Conservation (phyloP, 2,113 vertebrate species). For the Coregonus clupeaformis region DNA sequence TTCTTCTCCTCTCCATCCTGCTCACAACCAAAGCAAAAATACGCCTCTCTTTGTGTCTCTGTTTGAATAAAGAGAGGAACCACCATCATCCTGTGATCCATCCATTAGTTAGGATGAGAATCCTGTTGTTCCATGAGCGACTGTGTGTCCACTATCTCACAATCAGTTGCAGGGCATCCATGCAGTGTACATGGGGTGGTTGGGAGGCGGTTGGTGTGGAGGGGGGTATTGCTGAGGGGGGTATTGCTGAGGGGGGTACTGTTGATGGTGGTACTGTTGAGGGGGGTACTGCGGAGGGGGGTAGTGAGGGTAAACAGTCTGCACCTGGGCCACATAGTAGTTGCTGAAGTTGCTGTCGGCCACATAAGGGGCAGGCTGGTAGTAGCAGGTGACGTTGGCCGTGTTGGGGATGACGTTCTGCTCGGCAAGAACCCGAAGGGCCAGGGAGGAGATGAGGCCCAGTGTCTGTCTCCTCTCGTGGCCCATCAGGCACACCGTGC, state of each 20-base stretch:
- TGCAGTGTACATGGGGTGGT: slow-evolving; percentile 74
- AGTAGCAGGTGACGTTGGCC: slow-evolving; percentile 97
- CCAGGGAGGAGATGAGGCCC: slow-evolving; percentile 92
- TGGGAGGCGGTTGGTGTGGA: slow-evolving; percentile 71
- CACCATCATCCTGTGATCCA: neutral
- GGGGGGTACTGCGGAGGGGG: neutral
- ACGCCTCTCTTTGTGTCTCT: neutral
- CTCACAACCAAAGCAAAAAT: neutral
- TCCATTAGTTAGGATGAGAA: neutral
- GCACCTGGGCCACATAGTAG: slow-evolving; percentile 94
- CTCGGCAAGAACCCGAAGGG: slow-evolving; percentile 89
- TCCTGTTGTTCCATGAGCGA: neutral
- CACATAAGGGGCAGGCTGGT: slow-evolving; percentile 96
- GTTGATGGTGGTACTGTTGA: neutral
- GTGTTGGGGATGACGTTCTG: slow-evolving; percentile 95
- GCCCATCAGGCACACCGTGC: slow-evolving; percentile 98
- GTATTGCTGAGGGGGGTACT: neutral
- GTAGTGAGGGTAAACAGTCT: slow-evolving; percentile 63
- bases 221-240: slow-evolving; percentile 37
- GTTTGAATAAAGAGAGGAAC: neutral
- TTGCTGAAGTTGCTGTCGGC: slow-evolving; percentile 96
- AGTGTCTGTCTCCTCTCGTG: slow-evolving; percentile 95
- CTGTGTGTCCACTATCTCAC: neutral
- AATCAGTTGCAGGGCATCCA: slow-evolving; percentile 95
- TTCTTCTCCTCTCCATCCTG: slow-evolving; percentile 18